Percentiles rank a stretch among this genome's conserved stretches.
These are phyloP conservation scores for Hemitrygon akajei DNA, from an alignment of 2,797 vertebrate species.

Conservation along the genomic window DNA sequence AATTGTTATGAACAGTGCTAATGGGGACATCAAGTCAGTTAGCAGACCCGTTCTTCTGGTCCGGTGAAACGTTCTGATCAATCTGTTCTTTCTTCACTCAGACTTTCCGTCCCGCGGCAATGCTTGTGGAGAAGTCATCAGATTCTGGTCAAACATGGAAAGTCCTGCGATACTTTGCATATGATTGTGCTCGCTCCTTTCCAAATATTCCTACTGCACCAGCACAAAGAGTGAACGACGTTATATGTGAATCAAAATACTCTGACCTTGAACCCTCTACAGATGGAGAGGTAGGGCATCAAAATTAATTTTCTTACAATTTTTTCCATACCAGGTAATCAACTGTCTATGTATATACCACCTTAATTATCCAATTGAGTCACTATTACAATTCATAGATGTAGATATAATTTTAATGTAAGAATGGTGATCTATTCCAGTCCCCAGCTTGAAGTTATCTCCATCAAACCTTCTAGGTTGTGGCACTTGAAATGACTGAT, in stretches of 20 bases:
- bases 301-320: neutral
- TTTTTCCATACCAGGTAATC: neutral
- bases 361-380: neutral
- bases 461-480: neutral
- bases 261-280: constrained; percentile 76
- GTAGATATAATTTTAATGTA: neutral
- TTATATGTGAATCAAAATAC: constrained; percentile 79
- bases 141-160: constrained; percentile 80
- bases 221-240: constrained; percentile 59
- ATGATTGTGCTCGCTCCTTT: constrained; percentile 69
- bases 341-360: neutral
- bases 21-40: neutral
- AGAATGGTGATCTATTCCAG: neutral
- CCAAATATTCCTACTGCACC: constrained; percentile 60
- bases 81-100: constrained; percentile 43
- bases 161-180: constrained; percentile 73
- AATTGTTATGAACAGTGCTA: neutral
- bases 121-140: constrained; percentile 77
- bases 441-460: neutral
- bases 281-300: constrained; percentile 69
- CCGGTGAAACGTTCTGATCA: neutral
- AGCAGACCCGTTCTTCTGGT: neutral
- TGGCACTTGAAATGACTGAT: neutral
- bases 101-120: constrained; percentile 80
- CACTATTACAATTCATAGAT: neutral